Evolutionary conservation across 1,140 invertebrate species (phyloP), one percentile per base, ranked within the genome.

Genomic region (Cardiocondyla obscurior): DNA sequence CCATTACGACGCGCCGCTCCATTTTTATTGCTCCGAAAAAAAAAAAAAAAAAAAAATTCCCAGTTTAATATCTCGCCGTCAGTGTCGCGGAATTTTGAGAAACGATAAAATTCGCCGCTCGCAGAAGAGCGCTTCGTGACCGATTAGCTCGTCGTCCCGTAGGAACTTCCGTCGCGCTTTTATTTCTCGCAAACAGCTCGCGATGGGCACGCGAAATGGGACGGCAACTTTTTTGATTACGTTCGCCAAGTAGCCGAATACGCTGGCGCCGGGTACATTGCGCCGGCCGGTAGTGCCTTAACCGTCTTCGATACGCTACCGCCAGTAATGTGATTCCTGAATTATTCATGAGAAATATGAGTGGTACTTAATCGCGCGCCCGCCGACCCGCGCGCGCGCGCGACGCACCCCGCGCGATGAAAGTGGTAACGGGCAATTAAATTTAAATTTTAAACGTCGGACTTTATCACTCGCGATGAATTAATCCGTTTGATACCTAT

Each of bases 341-440:
- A 88, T 88, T 53, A 88, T 88, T 87, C 85, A 88, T 60, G 72
- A 73, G 77, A 74, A 79, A 82, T 82, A 79, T 53, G 57, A 82
- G 44, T 62, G 85, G 83, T 82, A 87, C 85, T 88, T 82, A 87
- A 87, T 85, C 85, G 83, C 87, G 83, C 84, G 30, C 64, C 10
- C 46, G 44, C 28, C n/a, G n/a, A 1, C 6, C 8, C 60, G 42
- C 58, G n/a, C 36, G 39, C 82, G 82, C 86, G 82, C 84, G 25
- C 81, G 73, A 74, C 33, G 69, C 64, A 64, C 39, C 62, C 22
- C 30, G 16, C 67, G 36, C 60, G 70, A 42, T 33, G 25, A 58
- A 53, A 72, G 70, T 74, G 55, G 64, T 44, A 81, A 77, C 53
- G 60, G 12, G 76, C 70, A 84, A 88, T 88, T 82, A 82, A 76